Conservation (phyloP, 1,140 invertebrate species). For the Xylocopa sonorina region DNA sequence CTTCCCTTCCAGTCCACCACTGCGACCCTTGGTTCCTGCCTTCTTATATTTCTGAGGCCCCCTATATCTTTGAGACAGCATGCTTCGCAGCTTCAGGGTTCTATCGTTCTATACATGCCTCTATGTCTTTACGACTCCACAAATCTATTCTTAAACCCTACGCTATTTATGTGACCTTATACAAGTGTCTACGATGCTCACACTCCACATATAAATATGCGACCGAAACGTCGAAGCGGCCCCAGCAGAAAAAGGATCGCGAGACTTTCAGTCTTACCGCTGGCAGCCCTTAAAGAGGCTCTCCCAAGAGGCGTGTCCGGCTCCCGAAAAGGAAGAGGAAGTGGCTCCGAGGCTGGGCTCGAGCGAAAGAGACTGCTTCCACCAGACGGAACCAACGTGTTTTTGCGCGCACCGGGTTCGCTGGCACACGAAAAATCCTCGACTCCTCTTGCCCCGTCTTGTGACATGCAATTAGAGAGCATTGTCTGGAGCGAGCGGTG, state of each 20-base stretch:
- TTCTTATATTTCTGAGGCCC: too few species aligned
- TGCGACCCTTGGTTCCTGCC: too few species aligned
- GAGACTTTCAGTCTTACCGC: background rate
- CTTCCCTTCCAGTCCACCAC: too few species aligned
- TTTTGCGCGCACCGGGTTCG: constrained; percentile 4
- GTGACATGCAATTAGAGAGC: constrained; percentile 50
- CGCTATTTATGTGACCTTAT: too few species aligned
- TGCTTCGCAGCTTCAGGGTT: too few species aligned
- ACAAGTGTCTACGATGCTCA: too few species aligned
- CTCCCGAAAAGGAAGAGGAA: constrained; percentile 55
- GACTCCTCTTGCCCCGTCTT: constrained; percentile 26
- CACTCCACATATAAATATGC: too few species aligned
- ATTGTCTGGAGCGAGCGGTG: constrained; percentile 37
- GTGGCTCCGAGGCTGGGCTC: constrained; percentile 3
- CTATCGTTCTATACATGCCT: too few species aligned
- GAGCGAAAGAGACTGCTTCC: constrained; percentile 18
- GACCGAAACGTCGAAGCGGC: background rate
- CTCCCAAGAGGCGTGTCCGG: constrained; percentile 27
- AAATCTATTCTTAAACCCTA: too few species aligned
- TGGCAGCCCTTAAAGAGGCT: background rate
- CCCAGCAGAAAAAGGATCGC: background rate
- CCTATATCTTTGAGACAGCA: too few species aligned
- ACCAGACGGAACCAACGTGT: constrained; percentile 17
- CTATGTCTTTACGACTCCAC: too few species aligned
- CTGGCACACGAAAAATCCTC: constrained; percentile 28